These are phyloP conservation scores for Mystacornis crossleyi DNA, from an alignment of 2,113 vertebrate genomes.

Conservation along the genomic window DNA sequence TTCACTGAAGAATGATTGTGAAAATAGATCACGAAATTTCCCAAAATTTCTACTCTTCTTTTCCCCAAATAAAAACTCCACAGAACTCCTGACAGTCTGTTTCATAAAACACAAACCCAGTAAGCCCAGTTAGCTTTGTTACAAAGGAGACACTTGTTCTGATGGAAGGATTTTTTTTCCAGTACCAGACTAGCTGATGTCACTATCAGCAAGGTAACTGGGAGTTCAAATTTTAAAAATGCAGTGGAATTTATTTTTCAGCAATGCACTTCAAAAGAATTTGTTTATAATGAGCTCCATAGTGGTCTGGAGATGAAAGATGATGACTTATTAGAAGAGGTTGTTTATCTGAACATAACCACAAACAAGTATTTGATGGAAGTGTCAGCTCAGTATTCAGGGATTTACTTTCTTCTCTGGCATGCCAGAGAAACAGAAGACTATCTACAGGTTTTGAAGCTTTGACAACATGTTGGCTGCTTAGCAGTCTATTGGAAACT, in stretches of 20 bases:
- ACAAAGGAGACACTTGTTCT: not conserved
- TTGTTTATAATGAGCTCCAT: conserved; percentile 10
- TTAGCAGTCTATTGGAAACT: not conserved
- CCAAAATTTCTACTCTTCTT: not conserved
- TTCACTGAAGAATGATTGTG: not conserved
- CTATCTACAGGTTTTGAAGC: not conserved
- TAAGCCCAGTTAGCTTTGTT: not conserved
- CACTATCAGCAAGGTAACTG: not conserved
- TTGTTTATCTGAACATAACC: not conserved
- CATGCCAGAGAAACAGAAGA: not conserved
- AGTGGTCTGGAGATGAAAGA: conserved; percentile 27
- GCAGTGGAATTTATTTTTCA: not conserved
- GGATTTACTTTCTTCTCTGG: not conserved
- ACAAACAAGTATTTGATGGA: conserved; percentile 26
- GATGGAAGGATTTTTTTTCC: not conserved
- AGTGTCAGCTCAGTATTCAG: not conserved
- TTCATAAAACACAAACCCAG: not conserved
- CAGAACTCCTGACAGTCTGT: not conserved
- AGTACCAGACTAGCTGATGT: not conserved
- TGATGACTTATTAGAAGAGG: not conserved
- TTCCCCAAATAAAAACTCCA: not conserved
- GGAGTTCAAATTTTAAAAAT: conserved; percentile 6
- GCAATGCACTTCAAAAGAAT: not conserved
- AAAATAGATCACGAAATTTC: not conserved
- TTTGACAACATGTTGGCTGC: not conserved